Percentiles rank a stretch among this genome's conserved stretches.
These are phyloP conservation scores for Diceros bicornis DNA, from an alignment of 2,797 vertebrate genomes.

Conservation along the genomic window DNA sequence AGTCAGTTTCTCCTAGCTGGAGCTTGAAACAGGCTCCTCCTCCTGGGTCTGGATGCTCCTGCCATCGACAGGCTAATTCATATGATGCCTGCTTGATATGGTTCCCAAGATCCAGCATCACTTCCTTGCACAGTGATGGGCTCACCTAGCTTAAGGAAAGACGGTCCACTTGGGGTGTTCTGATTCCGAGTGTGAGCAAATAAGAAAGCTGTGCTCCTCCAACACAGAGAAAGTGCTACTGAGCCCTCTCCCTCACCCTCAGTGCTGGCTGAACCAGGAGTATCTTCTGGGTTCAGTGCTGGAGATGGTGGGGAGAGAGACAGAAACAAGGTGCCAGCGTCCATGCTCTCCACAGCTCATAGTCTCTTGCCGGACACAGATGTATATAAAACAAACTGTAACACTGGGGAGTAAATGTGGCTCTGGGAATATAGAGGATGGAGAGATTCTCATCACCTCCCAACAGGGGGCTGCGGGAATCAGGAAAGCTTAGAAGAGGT, in stretches of 20 bases:
- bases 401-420: not conserved
- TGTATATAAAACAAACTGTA: not conserved
- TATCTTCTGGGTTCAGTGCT: not conserved
- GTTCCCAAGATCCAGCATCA: not conserved
- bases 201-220: not conserved
- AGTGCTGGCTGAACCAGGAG: not conserved
- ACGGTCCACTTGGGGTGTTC: not conserved
- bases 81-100: not conserved
- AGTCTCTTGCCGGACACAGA: not conserved
- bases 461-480: not conserved
- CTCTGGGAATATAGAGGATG: not conserved
- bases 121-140: not conserved
- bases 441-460: not conserved
- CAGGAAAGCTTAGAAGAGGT: not conserved
- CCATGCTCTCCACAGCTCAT: not conserved
- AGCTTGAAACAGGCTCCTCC: not conserved
- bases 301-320: not conserved
- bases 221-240: not conserved
- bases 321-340: not conserved
- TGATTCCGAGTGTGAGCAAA: not conserved
- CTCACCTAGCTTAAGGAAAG: not conserved
- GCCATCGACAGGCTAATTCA: not conserved
- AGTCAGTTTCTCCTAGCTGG: not conserved
- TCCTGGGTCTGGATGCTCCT: not conserved
- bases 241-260: not conserved